Evolutionary conservation across 2,113 vertebrate genomes (phyloP), one percentile per base, ranked within the genome.

Genomic region (Melanerpes formicivorus): DNA sequence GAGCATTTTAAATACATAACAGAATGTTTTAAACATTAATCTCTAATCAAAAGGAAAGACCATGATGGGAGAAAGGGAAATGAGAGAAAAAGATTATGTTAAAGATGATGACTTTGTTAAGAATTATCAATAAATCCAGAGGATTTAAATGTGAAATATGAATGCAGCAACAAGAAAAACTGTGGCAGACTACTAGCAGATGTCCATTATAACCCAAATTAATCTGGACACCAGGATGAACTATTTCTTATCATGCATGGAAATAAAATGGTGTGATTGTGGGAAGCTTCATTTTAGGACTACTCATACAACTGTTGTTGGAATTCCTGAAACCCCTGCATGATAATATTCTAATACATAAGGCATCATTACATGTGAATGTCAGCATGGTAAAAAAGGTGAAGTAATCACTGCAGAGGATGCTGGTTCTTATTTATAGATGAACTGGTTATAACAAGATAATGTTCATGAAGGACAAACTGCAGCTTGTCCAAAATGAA

Each of bases 271-370:
- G 2, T 30, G 12, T 32, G 29, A 21, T 44, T 72, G 25, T 34
- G 6, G 32, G 7, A 42, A 88, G 86, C 48, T 70, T 84, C 6
- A 9, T 3, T 66, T 84, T 32, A 55, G 42, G 32, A 81, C 26
- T 55, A 46, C 26, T 56, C 30, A 37, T 5, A 9, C 6, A 87
- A 56, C 12, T 48, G 11, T 50, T 63, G 11, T 18, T 0, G 0
- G 32, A 52, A 10, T 60, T 79, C 30, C 42, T 21, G 6, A 79
- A 87, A 86, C 77, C 23, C 2, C 18, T 55, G 5, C 48, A 46
- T 0, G 1, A 69, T 18, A 9, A 32, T 65, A 84, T 72, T 84
- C 18, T 54, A 27, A 27, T 13, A 69, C 14, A 60, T 75, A 63
- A 74, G 44, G 19, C 11, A 56, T 2, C 14, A 42, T 6, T 56